Percentiles rank a stretch among this genome's conserved stretches.
phyloP scores from a whole-genome alignment of 2,797 vertebrate genomes.

The Scarus forsteni region DNA sequence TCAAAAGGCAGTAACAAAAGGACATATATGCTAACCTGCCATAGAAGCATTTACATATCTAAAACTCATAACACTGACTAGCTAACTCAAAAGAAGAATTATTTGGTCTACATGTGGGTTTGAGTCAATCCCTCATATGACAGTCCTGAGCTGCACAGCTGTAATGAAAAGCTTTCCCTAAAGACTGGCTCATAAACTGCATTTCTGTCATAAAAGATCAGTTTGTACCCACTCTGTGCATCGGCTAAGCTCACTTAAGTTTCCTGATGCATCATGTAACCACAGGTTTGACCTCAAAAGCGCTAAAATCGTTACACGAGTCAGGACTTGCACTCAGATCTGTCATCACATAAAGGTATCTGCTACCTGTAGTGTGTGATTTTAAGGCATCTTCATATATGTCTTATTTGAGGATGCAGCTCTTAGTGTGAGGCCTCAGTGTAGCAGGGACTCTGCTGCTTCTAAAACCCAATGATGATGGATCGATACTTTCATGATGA shows the following conservation, averaged over 20 bases:
- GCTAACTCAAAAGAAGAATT: no score
- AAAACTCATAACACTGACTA: no score
- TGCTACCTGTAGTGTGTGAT: background rate
- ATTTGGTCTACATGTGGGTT: no score
- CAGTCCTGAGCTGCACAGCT: no score
- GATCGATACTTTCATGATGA: slow-evolving; percentile 10
- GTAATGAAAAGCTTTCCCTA: no score
- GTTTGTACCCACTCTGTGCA: background rate
- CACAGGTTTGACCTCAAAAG: background rate
- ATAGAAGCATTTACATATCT: no score
- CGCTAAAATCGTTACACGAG: background rate
- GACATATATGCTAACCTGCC: no score
- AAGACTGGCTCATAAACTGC: background rate
- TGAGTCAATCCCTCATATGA: background rate
- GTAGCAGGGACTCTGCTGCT: slow-evolving; percentile 7
- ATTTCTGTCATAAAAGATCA: background rate
- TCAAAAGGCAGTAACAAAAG: no score
- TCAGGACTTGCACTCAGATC: background rate
- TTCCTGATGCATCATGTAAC: background rate
- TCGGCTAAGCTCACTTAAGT: background rate
- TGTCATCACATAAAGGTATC: background rate
- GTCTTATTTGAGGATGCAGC: background rate
- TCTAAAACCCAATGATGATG: slow-evolving; percentile 31
- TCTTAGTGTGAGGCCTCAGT: background rate
- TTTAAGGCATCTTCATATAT: background rate